Evolutionary conservation across 2,113 vertebrate genomes (phyloP), one percentile per base, ranked within the genome.

Genomic region (Isurus oxyrinchus): DNA sequence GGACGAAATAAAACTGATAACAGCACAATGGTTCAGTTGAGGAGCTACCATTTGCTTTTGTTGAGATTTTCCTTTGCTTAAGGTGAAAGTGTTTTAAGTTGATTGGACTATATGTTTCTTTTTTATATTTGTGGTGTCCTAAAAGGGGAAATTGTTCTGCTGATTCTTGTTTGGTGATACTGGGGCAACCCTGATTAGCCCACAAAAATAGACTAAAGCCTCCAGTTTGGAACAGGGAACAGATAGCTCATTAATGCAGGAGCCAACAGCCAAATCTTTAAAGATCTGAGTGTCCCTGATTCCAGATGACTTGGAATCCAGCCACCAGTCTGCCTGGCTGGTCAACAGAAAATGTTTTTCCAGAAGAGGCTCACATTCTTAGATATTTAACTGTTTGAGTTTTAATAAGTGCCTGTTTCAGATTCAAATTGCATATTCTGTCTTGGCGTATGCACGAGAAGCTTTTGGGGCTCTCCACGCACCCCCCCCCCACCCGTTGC

Each of bases 261-360:
- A 63, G 35, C 90, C 6, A 21, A 63, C 59, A 93, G 59, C 59
- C 35, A 93, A 59, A 40, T 63, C 90, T 93, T 93, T 63, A 93
- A 63, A 21, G 59, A 63, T 93, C 90, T 63, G 90, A 63, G 61
- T 63, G 57, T 93, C 90, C 59, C 90, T n/a, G 90, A 61, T 40
- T 93, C 59, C 90, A 93, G 90, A 93, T 93, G 90, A 93, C 59
- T 93, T 93, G 90, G 90, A 93, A 93, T 40, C n/a, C 59, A 93
- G 59, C 90, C 90, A 93, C 59, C 35, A 93, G 21, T 63, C 90
- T 93, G 90, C 61, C 61, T 93, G 90, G 90, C 90, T 63, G 90
- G 90, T 63, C 90, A 93, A 63, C 90, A 63, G 90, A 93, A 63
- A 61, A n/a, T 93, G 16, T 40, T 93, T 93, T 93, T 63, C 90